A percentile compares a stretch with the other conserved stretches of the same genome.
Evolutionary conservation across 2,888 invertebrate species (phyloP).

Genomic region (Patella caerulea): DNA sequence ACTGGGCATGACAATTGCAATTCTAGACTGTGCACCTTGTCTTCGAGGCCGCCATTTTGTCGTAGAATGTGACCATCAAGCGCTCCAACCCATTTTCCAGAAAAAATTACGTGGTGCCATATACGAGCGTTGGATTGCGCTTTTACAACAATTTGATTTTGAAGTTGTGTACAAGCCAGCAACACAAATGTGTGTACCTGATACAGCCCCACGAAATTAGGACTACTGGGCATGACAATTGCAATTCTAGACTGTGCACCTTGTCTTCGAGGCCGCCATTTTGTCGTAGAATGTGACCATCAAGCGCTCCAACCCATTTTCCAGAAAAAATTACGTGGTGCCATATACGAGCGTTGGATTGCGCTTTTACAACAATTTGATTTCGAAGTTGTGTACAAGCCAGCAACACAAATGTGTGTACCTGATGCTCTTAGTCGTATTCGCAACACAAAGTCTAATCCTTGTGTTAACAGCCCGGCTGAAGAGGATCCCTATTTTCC

Average conservation of each 20-base stretch:
- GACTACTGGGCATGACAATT: too few relatives aligned
- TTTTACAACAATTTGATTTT: not conserved
- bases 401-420: too few relatives aligned
- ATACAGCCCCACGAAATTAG: too few relatives aligned
- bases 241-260: too few relatives aligned
- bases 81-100: constrained; percentile 19
- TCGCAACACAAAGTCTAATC: not conserved
- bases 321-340: too few relatives aligned
- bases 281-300: too few relatives aligned
- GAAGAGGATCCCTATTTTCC: constrained; percentile 20
- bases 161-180: constrained; percentile 16
- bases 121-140: constrained; percentile 15
- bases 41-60: constrained; percentile 21
- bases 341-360: too few relatives aligned
- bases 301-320: too few relatives aligned
- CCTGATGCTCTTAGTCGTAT: constrained; percentile 2
- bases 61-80: constrained; percentile 22
- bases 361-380: too few relatives aligned
- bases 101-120: constrained; percentile 22
- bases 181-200: not conserved
- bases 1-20: constrained; percentile 15
- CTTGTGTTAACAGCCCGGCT: constrained; percentile 8
- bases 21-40: constrained; percentile 25
- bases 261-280: too few relatives aligned
- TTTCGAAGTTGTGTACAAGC: too few relatives aligned